Evolutionary conservation across 2,888 invertebrate genomes (phyloP), one percentile per base, ranked within the genome.

Genomic region (Aricia artaxerxes): DNA sequence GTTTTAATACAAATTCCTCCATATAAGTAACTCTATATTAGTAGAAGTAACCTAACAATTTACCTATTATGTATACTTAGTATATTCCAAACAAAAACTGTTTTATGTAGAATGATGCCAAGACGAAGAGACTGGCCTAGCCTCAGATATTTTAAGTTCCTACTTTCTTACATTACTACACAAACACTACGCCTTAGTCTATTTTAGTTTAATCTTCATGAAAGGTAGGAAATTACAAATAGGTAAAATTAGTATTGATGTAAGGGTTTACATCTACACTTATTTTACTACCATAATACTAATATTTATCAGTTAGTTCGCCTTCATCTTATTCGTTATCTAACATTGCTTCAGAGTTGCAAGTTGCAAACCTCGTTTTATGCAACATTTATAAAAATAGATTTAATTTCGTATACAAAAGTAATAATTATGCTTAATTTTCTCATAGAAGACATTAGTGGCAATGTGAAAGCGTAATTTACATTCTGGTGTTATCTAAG

Each of bases 401-500:
- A 35, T 64, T 69, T 69, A 35, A 35, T 69, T 69, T 69, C 35
- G 69, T 69, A 35, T 69, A 69, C 16, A 69, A 69, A 69, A 69
- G 69, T 35, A 69, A 13, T 6, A 35, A 69, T 69, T 13, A 69
- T 69, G 35, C 69, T 31, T 35, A 35, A 69, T 40, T 35, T 69
- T 69, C 35, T 35, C 35, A 69, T 35, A 69, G 35, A 64, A 64
- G 31, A 64, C 31, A 64, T 31, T 64, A 64, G 64, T 64, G 69
- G 35, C 69, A 69, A 38, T 38, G 69, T 69, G 69, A 69, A 69
- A 69, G 69, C 38, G 35, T 35, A 13, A 69, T 69, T 69, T 69
- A 69, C 69, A 69, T 69, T 69, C 35, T 64, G n/a, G 64, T 64
- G 31, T 64, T 69, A 38, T 35, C 69, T 69, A 69, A 69, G 69